Percentiles rank a stretch among this genome's conserved stretches.
phyloP scores from a whole-genome alignment of 2,797 vertebrate genomes.

The Argya squamiceps region DNA sequence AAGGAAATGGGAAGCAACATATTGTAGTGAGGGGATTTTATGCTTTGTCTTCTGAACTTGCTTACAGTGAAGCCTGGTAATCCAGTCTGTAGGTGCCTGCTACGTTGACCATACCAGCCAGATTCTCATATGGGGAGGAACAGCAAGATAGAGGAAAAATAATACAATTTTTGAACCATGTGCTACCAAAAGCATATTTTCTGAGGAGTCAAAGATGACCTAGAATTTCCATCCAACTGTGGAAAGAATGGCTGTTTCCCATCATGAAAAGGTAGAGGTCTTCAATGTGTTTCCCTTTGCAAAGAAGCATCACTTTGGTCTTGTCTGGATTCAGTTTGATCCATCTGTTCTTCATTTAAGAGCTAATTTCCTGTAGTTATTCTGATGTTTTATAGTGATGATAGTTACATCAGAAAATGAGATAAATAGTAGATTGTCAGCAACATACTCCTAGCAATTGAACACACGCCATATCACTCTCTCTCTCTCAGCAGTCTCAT shows the following conservation, averaged over 20 bases:
- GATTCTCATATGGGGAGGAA: not conserved
- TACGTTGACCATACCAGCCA: not conserved
- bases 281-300: constrained; percentile 52
- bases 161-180: not conserved
- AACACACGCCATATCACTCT: constrained; percentile 62
- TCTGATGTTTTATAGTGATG: constrained; percentile 71
- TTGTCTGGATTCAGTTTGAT: constrained; percentile 66
- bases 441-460: constrained; percentile 66
- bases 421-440: constrained; percentile 71
- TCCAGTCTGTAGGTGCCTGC: not conserved
- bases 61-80: not conserved
- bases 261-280: constrained; percentile 65
- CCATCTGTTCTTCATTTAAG: constrained; percentile 63
- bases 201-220: constrained; percentile 28
- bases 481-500: constrained; percentile 52
- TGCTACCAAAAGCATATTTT: not conserved
- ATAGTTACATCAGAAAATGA: constrained; percentile 72
- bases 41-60: not conserved
- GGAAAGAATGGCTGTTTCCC: constrained; percentile 50
- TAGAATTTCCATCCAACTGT: constrained; percentile 32
- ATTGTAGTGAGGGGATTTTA: not conserved
- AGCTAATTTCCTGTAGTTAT: constrained; percentile 73
- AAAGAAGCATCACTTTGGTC: constrained; percentile 60
- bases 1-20: not conserved
- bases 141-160: not conserved